Evolutionary conservation across 2,113 vertebrate species (phyloP).

Genomic region (Grammomys dolichurus): DNA sequence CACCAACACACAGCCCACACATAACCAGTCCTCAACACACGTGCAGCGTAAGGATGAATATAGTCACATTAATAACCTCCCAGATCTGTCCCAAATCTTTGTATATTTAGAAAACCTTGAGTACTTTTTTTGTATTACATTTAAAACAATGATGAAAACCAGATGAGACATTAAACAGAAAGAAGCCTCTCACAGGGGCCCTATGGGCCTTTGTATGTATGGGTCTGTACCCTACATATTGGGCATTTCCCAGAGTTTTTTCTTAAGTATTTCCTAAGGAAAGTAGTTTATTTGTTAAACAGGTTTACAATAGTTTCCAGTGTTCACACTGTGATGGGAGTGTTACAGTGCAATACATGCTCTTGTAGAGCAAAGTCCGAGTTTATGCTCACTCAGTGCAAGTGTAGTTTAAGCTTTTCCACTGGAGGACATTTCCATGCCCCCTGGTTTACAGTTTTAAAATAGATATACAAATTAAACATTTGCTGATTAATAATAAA

Average conservation of each 20-base stretch:
- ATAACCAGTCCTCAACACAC: not conserved
- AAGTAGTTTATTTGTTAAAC: conserved; percentile 26
- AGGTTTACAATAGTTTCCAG: not conserved
- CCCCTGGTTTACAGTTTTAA: not conserved
- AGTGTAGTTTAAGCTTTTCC: not conserved
- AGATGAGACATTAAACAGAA: conserved; percentile 6
- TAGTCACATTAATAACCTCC: not conserved
- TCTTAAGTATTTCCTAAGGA: not conserved
- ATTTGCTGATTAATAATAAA: not conserved
- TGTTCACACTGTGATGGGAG: not conserved
- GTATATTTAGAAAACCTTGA: conserved; percentile 1
- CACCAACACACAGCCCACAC: not conserved
- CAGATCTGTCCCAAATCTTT: not conserved
- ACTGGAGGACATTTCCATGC: not conserved
- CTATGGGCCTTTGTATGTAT: not conserved
- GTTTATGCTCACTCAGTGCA: not conserved
- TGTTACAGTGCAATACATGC: not conserved
- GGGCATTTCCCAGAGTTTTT: not conserved
- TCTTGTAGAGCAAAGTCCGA: conserved; percentile 28
- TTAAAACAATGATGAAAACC: not conserved
- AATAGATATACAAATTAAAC: not conserved
- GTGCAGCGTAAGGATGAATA: not conserved
- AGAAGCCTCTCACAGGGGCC: not conserved
- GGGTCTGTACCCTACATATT: not conserved
- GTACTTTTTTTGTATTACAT: not conserved